phyloP scores from a whole-genome alignment of 1,140 invertebrate species.

The Drosophila melanogaster region DNA sequence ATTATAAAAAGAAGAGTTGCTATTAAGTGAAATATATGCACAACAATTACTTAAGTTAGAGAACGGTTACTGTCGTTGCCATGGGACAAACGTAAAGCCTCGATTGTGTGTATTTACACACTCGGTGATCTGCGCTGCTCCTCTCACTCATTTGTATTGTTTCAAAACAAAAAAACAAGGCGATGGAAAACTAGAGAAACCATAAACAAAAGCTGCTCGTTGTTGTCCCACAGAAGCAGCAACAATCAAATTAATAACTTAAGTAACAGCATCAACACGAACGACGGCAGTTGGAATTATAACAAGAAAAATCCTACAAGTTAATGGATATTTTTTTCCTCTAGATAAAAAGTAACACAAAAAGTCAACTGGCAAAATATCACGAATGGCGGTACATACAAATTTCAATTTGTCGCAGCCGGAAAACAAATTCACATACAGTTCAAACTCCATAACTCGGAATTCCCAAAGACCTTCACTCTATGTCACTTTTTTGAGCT shows the following conservation, averaged over 20 bases:
- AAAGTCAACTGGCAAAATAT: conserved; percentile 74
- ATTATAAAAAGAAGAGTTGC: conserved; percentile 47
- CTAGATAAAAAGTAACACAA: conserved; percentile 59
- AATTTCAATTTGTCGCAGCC: conserved; percentile 58
- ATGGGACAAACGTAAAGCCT: conserved; percentile 18
- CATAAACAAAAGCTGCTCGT: conserved; percentile 24
- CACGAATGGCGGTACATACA: conserved; percentile 66
- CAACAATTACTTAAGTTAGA: conserved; percentile 19
- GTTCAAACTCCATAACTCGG: conserved; percentile 10
- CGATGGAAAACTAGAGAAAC: background rate
- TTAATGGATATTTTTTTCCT: conserved; percentile 47
- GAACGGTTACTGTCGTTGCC: conserved; percentile 44
- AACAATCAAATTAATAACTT: conserved; percentile 36
- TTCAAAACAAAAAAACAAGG: conserved; percentile 1
- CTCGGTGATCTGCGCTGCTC: conserved; percentile 8
- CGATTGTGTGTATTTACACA: conserved; percentile 48
- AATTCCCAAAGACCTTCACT: background rate
- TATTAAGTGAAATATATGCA: conserved; percentile 57
- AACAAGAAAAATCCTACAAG: conserved; percentile 48
- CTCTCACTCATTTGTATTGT: conserved; percentile 43
- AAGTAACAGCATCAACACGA: conserved; percentile 18
- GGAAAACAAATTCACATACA: conserved; percentile 63
- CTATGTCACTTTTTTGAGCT: no score
- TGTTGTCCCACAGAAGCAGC: conserved; percentile 35
- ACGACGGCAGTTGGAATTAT: conserved; percentile 31